A percentile compares a stretch with the other conserved stretches of the same genome.
Conservation (phyloP, 2,888 invertebrate genomes). For the Machimus rusticus region DNA sequence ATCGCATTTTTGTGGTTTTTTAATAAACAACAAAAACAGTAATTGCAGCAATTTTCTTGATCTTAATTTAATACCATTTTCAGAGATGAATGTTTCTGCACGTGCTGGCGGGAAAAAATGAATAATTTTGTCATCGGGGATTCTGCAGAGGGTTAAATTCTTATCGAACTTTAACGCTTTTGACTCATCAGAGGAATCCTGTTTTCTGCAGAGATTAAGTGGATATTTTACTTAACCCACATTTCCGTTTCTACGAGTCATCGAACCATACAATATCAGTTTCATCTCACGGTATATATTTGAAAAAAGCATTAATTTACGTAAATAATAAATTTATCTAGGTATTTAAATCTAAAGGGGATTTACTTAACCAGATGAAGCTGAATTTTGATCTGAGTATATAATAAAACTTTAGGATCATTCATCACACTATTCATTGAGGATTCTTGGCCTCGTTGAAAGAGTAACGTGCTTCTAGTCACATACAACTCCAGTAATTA, state of each 20-base stretch:
- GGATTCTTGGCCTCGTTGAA: neutral
- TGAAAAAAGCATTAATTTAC: neutral
- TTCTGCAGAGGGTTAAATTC: neutral
- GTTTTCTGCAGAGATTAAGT: neutral
- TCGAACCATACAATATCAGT: neutral
- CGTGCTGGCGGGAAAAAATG: neutral
- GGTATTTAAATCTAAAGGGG: neutral
- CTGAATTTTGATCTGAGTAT: neutral
- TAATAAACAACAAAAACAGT: neutral
- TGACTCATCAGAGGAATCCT: neutral
- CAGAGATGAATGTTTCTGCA: neutral
- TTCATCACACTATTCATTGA: neutral
- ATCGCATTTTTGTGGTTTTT: neutral
- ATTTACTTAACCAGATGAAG: neutral
- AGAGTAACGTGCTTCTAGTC: neutral
- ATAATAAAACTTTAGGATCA: neutral
- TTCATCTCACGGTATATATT: neutral
- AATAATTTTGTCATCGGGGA: neutral
- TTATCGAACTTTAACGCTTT: neutral
- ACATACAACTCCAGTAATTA: neutral
- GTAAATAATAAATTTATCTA: neutral
- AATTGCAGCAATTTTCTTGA: neutral
- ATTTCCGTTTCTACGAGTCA: neutral
- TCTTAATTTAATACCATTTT: neutral
- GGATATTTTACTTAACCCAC: neutral